A percentile compares a stretch with the other conserved stretches of the same genome.
Evolutionary conservation across 2,113 vertebrate species (phyloP).

Genomic region (Salvelinus alpinus): DNA sequence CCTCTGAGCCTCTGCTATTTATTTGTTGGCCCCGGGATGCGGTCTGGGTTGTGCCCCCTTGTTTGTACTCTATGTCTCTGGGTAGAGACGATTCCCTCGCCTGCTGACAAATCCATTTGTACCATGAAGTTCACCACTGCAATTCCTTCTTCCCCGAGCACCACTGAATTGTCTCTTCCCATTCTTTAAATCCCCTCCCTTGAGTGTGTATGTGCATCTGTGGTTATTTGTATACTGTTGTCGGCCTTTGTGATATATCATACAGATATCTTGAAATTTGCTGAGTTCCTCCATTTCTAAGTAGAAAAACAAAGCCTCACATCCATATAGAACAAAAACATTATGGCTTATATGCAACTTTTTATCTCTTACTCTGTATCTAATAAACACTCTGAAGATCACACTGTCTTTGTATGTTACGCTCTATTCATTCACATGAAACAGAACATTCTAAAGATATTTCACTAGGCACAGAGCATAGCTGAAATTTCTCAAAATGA

Average conservation of each 20-base stretch:
- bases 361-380: background rate
- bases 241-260: background rate
- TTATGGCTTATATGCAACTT: background rate
- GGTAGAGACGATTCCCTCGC: background rate
- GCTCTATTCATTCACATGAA: too few species aligned
- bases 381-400: background rate
- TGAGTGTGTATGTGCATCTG: constrained; percentile 11
- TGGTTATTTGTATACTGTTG: background rate
- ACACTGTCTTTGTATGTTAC: too few species aligned
- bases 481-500: too few species aligned
- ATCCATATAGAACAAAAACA: too few species aligned
- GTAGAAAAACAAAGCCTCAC: too few species aligned
- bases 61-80: background rate
- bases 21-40: background rate
- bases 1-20: background rate
- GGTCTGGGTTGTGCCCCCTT: background rate
- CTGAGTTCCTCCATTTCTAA: too few species aligned
- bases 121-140: constrained; percentile 2
- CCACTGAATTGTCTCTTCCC: background rate
- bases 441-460: too few species aligned
- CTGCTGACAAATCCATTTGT: constrained; percentile 10
- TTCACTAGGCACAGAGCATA: too few species aligned
- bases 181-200: background rate
- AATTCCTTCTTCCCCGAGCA: background rate
- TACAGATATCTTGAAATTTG: too few species aligned